Percentiles rank a stretch among this genome's conserved stretches.
Conservation (phyloP, 1,140 invertebrate species). For the Sycophaga agraensis region DNA sequence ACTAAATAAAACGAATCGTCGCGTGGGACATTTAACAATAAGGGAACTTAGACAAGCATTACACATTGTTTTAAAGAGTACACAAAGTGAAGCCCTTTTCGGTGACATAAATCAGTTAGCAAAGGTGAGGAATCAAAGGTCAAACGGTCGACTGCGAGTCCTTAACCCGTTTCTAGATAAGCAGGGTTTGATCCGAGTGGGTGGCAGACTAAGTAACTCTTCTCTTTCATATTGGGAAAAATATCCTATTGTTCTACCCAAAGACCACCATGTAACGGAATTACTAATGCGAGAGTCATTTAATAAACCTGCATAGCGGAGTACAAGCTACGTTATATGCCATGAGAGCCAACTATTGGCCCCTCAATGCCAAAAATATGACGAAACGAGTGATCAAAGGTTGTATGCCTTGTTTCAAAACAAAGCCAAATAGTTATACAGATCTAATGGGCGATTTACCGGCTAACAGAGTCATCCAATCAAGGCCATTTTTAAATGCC, state of each 20-base stretch:
- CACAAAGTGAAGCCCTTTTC: background rate
- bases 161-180: conserved; percentile 35
- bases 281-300: conserved; percentile 33
- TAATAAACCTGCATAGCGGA: conserved; percentile 33
- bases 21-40: background rate
- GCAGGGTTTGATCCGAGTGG: conserved; percentile 36
- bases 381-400: conserved; percentile 28
- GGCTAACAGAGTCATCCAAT: conserved; percentile 29
- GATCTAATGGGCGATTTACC: conserved; percentile 47
- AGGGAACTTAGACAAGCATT: background rate
- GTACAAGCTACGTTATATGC: conserved; percentile 31
- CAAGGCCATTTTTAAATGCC: conserved; percentile 35
- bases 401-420: conserved; percentile 32
- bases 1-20: background rate
- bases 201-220: conserved; percentile 36
- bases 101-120: background rate
- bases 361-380: conserved; percentile 27
- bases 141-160: background rate
- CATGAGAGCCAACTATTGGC: conserved; percentile 39
- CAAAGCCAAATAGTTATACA: background rate
- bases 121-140: no score
- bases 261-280: conserved; percentile 29
- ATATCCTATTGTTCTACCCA: conserved; percentile 39
- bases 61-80: background rate
- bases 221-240: conserved; percentile 33